phyloP scores from a whole-genome alignment of 2,113 vertebrate genomes.

The Shinisaurus crocodilurus region DNA sequence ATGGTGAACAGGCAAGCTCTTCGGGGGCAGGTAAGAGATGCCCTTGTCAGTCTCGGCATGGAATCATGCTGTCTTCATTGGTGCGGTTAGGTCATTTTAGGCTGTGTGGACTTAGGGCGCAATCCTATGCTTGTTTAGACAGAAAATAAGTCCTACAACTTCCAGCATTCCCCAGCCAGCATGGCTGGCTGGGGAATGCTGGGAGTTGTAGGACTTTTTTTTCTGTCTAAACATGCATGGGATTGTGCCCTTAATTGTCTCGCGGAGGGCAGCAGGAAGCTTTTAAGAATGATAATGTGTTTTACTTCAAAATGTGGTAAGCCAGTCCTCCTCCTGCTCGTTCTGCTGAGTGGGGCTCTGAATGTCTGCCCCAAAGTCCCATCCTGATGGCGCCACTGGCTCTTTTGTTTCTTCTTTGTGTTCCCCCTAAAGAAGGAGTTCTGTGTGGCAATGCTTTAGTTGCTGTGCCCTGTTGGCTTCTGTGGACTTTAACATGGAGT shows the following conservation, averaged over 20 bases:
- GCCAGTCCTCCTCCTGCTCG: background rate
- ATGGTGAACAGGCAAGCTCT: slow-evolving; percentile 22
- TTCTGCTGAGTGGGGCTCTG: background rate
- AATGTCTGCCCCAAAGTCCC: no score
- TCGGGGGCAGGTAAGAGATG: slow-evolving; percentile 55
- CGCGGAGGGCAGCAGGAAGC: background rate
- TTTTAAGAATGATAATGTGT: background rate
- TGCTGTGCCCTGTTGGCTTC: background rate
- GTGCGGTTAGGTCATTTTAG: no score
- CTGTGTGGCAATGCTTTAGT: background rate
- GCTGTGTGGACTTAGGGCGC: no score
- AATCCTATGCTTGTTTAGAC: no score
- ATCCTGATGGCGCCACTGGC: background rate
- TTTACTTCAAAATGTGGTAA: background rate
- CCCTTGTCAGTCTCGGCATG: background rate
- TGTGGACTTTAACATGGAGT: background rate
- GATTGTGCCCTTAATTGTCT: no score
- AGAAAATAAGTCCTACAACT: no score
- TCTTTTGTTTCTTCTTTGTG: background rate
- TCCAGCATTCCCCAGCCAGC: no score
- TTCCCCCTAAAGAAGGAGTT: background rate
- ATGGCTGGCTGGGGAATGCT: no score
- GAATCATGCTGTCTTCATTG: no score
- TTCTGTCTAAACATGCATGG: background rate
- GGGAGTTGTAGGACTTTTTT: no score